Conservation (phyloP, 2,113 vertebrate species). For the Ceyx margarethae region DNA sequence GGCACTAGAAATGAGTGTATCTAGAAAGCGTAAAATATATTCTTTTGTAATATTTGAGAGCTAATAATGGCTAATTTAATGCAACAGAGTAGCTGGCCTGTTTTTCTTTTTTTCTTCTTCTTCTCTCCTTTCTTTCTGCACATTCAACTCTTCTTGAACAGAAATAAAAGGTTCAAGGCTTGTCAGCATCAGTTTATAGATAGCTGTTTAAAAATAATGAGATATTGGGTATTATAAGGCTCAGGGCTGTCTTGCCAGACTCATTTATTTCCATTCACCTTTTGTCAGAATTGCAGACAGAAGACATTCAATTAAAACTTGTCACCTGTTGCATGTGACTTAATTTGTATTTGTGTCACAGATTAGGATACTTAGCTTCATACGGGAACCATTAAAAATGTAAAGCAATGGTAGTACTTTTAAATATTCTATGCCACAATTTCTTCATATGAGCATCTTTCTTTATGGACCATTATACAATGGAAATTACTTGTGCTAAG, state of each 20-base stretch:
- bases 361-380: slow-evolving; percentile 53
- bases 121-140: not conserved
- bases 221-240: slow-evolving; percentile 83
- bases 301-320: slow-evolving; percentile 84
- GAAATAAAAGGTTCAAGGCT: slow-evolving; percentile 82
- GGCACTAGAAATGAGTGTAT: not conserved
- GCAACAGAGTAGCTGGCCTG: slow-evolving; percentile 46
- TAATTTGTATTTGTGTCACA: slow-evolving; percentile 75
- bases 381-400: slow-evolving; percentile 10
- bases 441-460: not conserved
- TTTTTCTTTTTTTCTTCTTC: not conserved
- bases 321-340: slow-evolving; percentile 79
- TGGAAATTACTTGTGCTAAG: not conserved
- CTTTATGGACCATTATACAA: not conserved
- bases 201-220: slow-evolving; percentile 87
- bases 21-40: not conserved
- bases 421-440: slow-evolving; percentile 13
- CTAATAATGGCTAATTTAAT: slow-evolving; percentile 65
- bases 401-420: not conserved
- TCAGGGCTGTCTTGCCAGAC: slow-evolving; percentile 81
- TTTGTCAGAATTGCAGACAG: slow-evolving; percentile 82
- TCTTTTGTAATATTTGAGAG: slow-evolving; percentile 56
- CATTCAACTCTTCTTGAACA: slow-evolving; percentile 72
- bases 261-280: slow-evolving; percentile 84
- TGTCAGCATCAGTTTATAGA: slow-evolving; percentile 85